A percentile compares a stretch with the other conserved stretches of the same genome.
These are phyloP conservation scores for Geopemphigus sp. DNA, from an alignment of 1,140 invertebrate genomes.

Conservation along the genomic window DNA sequence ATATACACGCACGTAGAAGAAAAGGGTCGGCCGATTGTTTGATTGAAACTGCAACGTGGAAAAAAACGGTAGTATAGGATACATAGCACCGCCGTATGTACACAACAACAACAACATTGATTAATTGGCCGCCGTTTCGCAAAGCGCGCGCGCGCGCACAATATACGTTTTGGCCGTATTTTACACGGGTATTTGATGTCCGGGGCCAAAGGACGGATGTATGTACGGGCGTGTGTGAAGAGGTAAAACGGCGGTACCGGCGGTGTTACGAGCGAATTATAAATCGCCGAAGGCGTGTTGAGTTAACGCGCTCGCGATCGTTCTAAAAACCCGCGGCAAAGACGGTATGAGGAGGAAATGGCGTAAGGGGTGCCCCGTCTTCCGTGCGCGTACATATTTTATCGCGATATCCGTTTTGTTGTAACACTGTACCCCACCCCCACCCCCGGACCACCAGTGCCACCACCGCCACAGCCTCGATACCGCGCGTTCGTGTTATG, in stretches of 20 bases:
- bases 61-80: neutral
- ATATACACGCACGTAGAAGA: neutral
- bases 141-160: neutral
- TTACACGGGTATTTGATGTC: slow-evolving; percentile 26
- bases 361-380: no score
- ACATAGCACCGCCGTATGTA: neutral
- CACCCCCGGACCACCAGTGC: no score
- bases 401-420: neutral
- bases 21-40: slow-evolving; percentile 10
- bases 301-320: slow-evolving; percentile 22
- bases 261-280: slow-evolving; percentile 11
- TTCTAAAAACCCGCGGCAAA: slow-evolving; percentile 4
- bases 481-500: neutral
- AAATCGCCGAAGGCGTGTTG: slow-evolving; percentile 34
- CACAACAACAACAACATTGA: neutral
- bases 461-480: no score
- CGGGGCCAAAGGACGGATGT: neutral
- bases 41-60: slow-evolving; percentile 15
- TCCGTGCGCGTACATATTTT: neutral
- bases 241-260: neutral
- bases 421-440: neutral
- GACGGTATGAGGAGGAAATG: no score
- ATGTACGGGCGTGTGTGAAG: no score
- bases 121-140: slow-evolving; percentile 33
- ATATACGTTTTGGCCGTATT: slow-evolving; percentile 23